Evolutionary conservation across 2,113 vertebrate genomes (phyloP).

Genomic region (Tricholaema leucomelas): DNA sequence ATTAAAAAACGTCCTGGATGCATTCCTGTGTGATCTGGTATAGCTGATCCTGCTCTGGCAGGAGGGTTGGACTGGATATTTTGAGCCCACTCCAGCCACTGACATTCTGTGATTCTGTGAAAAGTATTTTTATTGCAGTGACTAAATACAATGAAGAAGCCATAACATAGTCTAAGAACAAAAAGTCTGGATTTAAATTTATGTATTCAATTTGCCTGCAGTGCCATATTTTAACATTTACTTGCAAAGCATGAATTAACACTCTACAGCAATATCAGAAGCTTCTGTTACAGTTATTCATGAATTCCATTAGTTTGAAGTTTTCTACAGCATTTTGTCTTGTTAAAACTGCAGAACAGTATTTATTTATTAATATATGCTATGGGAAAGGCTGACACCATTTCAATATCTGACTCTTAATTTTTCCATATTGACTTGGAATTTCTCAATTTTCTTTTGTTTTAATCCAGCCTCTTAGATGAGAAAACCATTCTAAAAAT

Average conservation of each 20-base stretch:
- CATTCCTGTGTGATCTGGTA: too few species aligned
- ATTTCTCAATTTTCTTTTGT: neutral
- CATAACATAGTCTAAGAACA: neutral
- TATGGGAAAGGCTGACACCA: neutral
- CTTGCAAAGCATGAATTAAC: slow-evolving; percentile 2
- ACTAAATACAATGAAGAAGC: neutral
- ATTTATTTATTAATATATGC: neutral
- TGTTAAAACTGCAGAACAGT: neutral
- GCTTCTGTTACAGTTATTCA: neutral
- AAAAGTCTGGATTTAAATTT: neutral
- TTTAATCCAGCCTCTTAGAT: neutral
- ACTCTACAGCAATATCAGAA: neutral
- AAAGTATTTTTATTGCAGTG: neutral
- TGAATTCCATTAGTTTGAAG: slow-evolving; percentile 10
- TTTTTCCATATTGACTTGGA: neutral
- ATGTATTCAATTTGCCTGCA: neutral
- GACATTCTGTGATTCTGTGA: neutral
- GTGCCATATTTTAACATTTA: neutral
- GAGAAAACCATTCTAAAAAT: neutral
- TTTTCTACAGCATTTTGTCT: neutral
- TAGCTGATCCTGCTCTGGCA: too few species aligned
- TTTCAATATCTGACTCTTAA: neutral
- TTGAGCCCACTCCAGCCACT: too few species aligned
- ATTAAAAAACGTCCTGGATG: too few species aligned
- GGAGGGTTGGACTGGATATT: too few species aligned